Conservation (phyloP, 2,113 vertebrate species). For the Trinectes maculatus region DNA sequence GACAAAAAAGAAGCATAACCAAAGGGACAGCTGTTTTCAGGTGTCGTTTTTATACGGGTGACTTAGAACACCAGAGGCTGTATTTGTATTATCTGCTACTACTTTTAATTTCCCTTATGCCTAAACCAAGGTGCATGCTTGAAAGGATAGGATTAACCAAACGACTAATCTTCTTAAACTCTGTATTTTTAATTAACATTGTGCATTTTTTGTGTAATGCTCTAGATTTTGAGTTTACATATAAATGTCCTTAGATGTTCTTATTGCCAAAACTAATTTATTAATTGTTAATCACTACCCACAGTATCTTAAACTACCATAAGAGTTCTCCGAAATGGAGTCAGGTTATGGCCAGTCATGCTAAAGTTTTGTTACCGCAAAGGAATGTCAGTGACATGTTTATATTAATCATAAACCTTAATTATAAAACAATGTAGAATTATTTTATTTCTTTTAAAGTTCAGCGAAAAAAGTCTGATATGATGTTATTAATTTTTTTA, state of each 20-base stretch:
- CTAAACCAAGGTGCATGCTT: not conserved
- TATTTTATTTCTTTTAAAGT: no score
- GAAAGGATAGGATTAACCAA: not conserved
- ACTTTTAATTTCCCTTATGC: not conserved
- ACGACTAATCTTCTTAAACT: not conserved
- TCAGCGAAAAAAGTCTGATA: no score
- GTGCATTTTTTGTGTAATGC: not conserved
- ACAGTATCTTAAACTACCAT: no score
- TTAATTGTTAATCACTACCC: no score
- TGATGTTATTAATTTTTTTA: no score
- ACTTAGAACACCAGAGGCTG: not conserved
- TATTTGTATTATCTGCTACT: not conserved
- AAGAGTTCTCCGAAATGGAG: no score
- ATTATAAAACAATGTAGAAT: no score
- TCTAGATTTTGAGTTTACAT: not conserved
- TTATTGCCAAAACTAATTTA: no score
- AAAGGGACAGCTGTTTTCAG: not conserved
- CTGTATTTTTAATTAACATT: not conserved
- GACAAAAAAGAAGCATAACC: slow-evolving; percentile 72
- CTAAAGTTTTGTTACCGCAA: not conserved
- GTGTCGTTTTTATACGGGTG: not conserved
- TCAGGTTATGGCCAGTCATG: no score
- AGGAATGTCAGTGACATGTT: not conserved
- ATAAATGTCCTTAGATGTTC: no score
- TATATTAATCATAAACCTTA: not conserved